These are phyloP conservation scores for Hermodice carunculata DNA, from an alignment of 2,888 invertebrate species.

Conservation along the genomic window DNA sequence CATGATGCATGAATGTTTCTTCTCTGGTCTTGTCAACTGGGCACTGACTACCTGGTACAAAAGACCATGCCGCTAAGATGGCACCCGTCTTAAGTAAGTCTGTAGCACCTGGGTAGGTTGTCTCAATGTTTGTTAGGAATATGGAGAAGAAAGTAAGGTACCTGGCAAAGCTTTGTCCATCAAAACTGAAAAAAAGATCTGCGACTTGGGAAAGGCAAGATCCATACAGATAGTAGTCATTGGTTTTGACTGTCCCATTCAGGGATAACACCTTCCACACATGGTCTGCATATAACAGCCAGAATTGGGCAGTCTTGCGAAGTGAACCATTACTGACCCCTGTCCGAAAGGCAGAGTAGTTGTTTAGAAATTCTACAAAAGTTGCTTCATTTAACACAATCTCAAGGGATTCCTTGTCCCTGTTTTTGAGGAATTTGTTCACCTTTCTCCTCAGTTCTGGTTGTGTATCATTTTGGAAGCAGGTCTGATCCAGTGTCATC, in stretches of 20 bases:
- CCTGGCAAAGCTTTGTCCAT: slow-evolving; percentile 40
- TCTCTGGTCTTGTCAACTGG: slow-evolving; percentile 40
- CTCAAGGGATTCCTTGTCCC: slow-evolving; percentile 3
- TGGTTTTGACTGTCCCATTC: slow-evolving; percentile 29
- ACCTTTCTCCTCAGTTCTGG: neutral
- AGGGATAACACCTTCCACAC: slow-evolving; percentile 30
- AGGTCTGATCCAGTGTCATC: neutral
- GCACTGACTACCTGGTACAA: slow-evolving; percentile 41
- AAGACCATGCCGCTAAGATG: slow-evolving; percentile 41
- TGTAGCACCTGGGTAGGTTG: slow-evolving; percentile 32
- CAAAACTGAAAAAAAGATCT: slow-evolving; percentile 40
- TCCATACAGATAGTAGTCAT: slow-evolving; percentile 27
- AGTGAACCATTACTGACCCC: slow-evolving; percentile 10
- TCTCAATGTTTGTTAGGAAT: slow-evolving; percentile 37
- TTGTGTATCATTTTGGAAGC: neutral
- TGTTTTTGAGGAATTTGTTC: neutral
- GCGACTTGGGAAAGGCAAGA: slow-evolving; percentile 23
- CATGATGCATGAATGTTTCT: slow-evolving; percentile 34
- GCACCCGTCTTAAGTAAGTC: slow-evolving; percentile 6
- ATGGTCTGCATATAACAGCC: slow-evolving; percentile 37
- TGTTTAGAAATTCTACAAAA: neutral
- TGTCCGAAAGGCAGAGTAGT: slow-evolving; percentile 13
- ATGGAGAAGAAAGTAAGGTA: slow-evolving; percentile 34
- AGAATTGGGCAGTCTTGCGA: slow-evolving; percentile 33
- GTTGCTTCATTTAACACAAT: slow-evolving; percentile 5